Evolutionary conservation across 1,140 invertebrate genomes (phyloP).

Genomic region (Scaptodrosophila lebanonensis): DNA sequence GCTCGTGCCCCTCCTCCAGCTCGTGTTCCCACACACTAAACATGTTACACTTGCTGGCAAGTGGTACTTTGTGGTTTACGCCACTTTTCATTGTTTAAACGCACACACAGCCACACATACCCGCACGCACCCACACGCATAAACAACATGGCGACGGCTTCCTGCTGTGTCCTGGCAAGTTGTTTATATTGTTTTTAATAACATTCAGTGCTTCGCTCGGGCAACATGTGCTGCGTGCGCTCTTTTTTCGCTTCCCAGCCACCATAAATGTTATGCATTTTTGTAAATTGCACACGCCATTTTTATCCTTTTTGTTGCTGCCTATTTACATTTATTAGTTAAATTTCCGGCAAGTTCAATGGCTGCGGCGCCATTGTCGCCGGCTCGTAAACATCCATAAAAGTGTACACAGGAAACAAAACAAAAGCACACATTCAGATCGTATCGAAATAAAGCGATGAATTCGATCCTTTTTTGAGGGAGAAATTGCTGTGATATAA

Average conservation of each 20-base stretch:
- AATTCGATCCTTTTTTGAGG: too few relatives aligned
- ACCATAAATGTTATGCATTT: constrained; percentile 33
- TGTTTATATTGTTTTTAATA: constrained; percentile 74
- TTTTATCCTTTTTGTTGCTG: constrained; percentile 33
- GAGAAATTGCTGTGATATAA: too few relatives aligned
- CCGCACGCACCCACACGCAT: constrained; percentile 29
- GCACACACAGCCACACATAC: neutral
- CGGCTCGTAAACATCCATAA: too few relatives aligned
- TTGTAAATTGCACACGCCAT: constrained; percentile 53
- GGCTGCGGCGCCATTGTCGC: too few relatives aligned
- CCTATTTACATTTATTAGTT: constrained; percentile 38
- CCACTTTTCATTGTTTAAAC: constrained; percentile 36
- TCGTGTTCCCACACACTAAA: constrained; percentile 21
- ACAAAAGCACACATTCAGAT: too few relatives aligned
- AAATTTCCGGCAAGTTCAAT: too few relatives aligned
- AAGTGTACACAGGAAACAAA: too few relatives aligned
- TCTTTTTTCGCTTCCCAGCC: too few relatives aligned
- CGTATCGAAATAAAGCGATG: too few relatives aligned
- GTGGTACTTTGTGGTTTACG: constrained; percentile 60
- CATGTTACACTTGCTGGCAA: constrained; percentile 22
- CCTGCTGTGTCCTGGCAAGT: constrained; percentile 30
- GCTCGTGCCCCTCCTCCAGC: constrained; percentile 11
- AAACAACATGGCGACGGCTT: constrained; percentile 38
- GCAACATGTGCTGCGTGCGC: constrained; percentile 42
- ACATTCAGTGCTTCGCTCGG: constrained; percentile 47